These are phyloP conservation scores for Emydoidea blandingii DNA, from an alignment of 2,797 vertebrate genomes.

Conservation along the genomic window DNA sequence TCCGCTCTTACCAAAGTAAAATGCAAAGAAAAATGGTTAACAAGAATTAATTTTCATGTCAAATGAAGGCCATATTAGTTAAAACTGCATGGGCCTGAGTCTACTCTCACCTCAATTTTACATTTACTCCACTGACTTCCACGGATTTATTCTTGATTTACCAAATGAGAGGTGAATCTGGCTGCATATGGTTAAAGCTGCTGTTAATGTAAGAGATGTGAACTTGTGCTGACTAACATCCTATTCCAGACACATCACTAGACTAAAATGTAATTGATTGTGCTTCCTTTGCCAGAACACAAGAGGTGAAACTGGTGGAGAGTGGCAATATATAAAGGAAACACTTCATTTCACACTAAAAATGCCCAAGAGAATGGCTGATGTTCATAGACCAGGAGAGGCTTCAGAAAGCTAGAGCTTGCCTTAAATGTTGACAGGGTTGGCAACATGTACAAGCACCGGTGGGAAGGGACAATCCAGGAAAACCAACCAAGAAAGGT, in stretches of 20 bases:
- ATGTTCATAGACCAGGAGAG: neutral
- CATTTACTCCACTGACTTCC: neutral
- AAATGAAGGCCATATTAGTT: neutral
- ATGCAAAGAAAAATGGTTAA: slow-evolving; percentile 29
- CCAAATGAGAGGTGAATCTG: neutral
- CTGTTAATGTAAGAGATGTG: neutral
- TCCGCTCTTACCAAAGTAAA: neutral
- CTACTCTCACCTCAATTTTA: neutral
- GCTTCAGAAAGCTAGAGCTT: neutral
- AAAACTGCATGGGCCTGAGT: neutral
- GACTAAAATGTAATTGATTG: neutral
- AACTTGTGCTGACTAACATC: rapidly evolving
- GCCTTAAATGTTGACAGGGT: neutral
- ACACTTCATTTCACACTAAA: neutral
- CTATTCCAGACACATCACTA: neutral
- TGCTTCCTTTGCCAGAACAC: neutral
- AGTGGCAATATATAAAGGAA: neutral
- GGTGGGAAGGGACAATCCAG: neutral
- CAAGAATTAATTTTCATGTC: neutral
- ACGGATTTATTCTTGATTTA: neutral
- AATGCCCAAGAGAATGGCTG: neutral
- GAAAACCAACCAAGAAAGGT: neutral
- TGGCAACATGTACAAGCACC: neutral
- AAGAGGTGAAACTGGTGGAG: neutral
- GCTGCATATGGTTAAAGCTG: rapidly evolving